Evolutionary conservation across 2,888 invertebrate genomes (phyloP).

Genomic region (Bombyx huttoni): DNA sequence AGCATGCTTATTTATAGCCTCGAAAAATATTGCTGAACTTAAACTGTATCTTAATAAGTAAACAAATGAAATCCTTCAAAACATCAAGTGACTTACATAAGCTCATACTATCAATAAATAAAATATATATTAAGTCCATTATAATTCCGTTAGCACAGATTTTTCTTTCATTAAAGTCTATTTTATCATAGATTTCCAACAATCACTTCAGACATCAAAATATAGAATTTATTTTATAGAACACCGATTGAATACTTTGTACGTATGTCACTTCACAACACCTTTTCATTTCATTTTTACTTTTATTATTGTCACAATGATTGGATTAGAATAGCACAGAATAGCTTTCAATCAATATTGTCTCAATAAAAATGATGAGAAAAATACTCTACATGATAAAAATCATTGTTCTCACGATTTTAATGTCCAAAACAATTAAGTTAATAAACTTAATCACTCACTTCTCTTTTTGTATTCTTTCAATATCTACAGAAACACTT

Average conservation of each 20-base stretch:
- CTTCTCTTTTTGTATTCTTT: too few relatives aligned
- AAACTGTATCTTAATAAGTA: too few relatives aligned
- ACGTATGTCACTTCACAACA: background rate
- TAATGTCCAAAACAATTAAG: too few relatives aligned
- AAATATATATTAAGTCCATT: background rate
- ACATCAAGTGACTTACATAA: background rate
- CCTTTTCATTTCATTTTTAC: background rate
- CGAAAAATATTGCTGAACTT: too few relatives aligned
- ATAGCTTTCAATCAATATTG: background rate
- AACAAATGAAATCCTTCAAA: too few relatives aligned
- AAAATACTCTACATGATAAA: too few relatives aligned
- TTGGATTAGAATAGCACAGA: background rate
- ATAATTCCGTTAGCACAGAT: background rate
- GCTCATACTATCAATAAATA: background rate
- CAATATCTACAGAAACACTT: too few relatives aligned
- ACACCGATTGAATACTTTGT: background rate
- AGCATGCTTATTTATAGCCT: too few relatives aligned
- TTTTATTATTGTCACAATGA: background rate
- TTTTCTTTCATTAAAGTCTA: background rate
- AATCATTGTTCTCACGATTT: too few relatives aligned
- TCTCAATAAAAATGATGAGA: background rate
- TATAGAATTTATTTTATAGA: background rate
- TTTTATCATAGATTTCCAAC: too few relatives aligned
- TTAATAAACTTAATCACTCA: too few relatives aligned
- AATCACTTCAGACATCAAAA: background rate